Base-by-base conservation (phyloP, 2,888 invertebrate genomes). In the Smittia sp. region DNA sequence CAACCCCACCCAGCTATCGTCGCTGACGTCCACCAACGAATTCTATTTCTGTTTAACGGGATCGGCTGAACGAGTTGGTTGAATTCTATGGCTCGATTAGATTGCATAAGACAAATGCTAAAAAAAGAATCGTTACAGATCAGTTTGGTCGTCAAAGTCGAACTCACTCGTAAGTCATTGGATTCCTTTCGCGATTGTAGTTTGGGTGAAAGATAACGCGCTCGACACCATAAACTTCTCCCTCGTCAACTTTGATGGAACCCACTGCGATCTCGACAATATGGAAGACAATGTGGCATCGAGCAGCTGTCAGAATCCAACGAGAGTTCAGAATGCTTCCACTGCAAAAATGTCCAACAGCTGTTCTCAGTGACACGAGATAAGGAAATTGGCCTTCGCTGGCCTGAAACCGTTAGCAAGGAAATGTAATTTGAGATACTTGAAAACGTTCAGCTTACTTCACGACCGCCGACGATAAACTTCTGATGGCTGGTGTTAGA, bases 31-130 rank as follows among this genome's bases (percentile, higher is more conserved):
- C 38, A 9, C 11, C 38, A 11, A 38, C 6, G 11, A 38, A 38
- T 38, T 6, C 54, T 9, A 54, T 54, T 22, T 7, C 63, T 11
- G n/a, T 27, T 25, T n/a, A 65, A 27, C 27, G 65, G 65, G 27
- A 65, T 24, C 27, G 67, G 1, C 15, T 67, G 67, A 4, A 67
- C 22, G 7, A 67, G 13, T 22, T 66, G 3, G n/a, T 66, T 66
- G 66, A 66, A 62, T 18, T 62, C 7, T 11, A 52, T 52, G 11
- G 52, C 4, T 52, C 20, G 62, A 24, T 62, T 62, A 7, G 62
- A 7, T 18, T 22, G 20, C 4, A 62, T 11, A 7, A 63, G 3
- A 7, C 25, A 63, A 27, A 63, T 13, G 2, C 63, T 63, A 15
- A 46, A 46, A 2, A 46, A n/a, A 6, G 15, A 46, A 46, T 11